Percentiles rank a stretch among this genome's conserved stretches.
These are phyloP conservation scores for Metopolophium dirhodum DNA, from an alignment of 1,140 invertebrate genomes.

Conservation along the genomic window DNA sequence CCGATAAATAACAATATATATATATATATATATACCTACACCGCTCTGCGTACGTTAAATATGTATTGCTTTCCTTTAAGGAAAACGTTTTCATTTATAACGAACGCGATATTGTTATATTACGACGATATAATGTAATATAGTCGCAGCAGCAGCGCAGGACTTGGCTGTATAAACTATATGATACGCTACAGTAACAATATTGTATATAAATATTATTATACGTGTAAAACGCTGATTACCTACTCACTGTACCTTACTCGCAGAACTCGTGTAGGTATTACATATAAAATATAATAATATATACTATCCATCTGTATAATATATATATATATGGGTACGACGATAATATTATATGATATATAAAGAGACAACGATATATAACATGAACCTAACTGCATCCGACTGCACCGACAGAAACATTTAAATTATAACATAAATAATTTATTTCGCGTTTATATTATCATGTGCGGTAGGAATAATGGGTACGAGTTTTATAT, in stretches of 20 bases:
- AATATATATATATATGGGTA: not conserved
- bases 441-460: slow-evolving; percentile 2
- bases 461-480: not conserved
- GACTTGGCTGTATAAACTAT: not conserved
- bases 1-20: not conserved
- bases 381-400: not conserved
- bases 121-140: not conserved
- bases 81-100: slow-evolving; percentile 23
- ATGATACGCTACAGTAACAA: not conserved
- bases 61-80: slow-evolving; percentile 10
- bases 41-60: not conserved
- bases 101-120: not conserved
- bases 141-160: not conserved
- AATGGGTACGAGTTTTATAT: not conserved
- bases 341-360: not conserved
- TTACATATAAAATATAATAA: not conserved
- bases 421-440: slow-evolving; percentile 10
- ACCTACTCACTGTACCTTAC: not conserved
- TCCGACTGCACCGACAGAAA: not conserved
- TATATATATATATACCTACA: not conserved
- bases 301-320: not conserved
- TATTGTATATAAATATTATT: slow-evolving; percentile 16
- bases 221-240: slow-evolving; percentile 10
- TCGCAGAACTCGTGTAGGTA: not conserved
- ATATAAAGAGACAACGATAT: not conserved